A percentile compares a stretch with the other conserved stretches of the same genome.
phyloP scores from a whole-genome alignment of 2,797 vertebrate species.

The Cynodonichthys magdalenae region DNA sequence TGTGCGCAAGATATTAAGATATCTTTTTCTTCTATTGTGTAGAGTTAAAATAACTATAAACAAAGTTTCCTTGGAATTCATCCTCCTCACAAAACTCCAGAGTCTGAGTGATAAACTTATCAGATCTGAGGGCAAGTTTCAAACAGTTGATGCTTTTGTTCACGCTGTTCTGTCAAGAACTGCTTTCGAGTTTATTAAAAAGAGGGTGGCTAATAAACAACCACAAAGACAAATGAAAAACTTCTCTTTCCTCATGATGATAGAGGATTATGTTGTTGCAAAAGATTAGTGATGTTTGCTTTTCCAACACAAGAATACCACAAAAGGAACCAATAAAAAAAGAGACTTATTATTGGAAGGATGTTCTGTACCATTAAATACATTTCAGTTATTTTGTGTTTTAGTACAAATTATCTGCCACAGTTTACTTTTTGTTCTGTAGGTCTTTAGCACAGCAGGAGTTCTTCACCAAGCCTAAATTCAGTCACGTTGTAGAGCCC shows the following conservation, averaged over 20 bases:
- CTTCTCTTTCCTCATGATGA: too few species aligned
- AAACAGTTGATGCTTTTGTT: not conserved
- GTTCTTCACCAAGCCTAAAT: slow-evolving; percentile 86
- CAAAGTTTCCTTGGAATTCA: too few species aligned
- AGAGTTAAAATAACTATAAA: too few species aligned
- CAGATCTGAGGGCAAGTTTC: not conserved
- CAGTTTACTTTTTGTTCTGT: not conserved
- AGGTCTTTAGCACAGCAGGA: slow-evolving; percentile 84
- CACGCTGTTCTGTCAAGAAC: not conserved
- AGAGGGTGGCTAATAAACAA: too few species aligned
- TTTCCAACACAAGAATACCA: not conserved
- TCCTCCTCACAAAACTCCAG: too few species aligned
- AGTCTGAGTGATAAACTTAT: not conserved
- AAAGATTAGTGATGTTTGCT: not conserved
- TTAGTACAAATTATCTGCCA: not conserved
- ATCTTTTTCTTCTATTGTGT: too few species aligned
- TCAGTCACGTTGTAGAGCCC: slow-evolving; percentile 78
- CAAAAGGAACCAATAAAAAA: not conserved
- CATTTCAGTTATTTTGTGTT: too few species aligned
- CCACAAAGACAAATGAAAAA: too few species aligned
- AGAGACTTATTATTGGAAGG: too few species aligned
- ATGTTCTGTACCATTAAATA: too few species aligned
- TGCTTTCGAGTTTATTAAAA: not conserved
- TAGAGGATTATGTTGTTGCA: not conserved
- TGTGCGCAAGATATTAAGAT: not conserved